phyloP scores from a whole-genome alignment of 2,797 vertebrate genomes.

The Cuculus canorus region DNA sequence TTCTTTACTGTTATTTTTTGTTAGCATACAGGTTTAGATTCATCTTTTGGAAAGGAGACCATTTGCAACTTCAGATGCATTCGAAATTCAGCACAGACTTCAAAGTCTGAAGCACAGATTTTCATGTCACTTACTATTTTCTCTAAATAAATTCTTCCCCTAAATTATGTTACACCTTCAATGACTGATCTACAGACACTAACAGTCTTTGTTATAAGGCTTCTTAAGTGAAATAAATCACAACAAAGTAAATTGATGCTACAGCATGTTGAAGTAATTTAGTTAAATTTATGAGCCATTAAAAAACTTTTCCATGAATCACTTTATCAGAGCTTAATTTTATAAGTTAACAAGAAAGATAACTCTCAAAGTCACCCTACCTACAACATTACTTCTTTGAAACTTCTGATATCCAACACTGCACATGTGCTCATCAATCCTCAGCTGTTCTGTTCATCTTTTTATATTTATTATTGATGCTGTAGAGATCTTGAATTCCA shows the following conservation, averaged over 20 bases:
- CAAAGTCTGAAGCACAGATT: neutral
- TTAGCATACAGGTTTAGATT: neutral
- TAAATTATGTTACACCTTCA: neutral
- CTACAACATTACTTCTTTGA: neutral
- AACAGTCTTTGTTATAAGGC: neutral
- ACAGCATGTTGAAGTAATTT: neutral
- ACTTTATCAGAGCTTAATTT: neutral
- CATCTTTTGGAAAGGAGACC: neutral
- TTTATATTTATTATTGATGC: neutral
- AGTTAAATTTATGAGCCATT: neutral
- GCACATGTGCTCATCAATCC: neutral
- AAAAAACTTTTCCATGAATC: neutral
- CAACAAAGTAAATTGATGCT: neutral
- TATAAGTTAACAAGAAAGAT: neutral
- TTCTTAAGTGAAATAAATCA: neutral
- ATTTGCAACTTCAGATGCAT: neutral
- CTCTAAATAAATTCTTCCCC: neutral
- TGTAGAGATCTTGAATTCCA: neutral
- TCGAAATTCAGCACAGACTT: neutral
- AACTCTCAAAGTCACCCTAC: neutral
- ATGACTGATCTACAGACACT: neutral
- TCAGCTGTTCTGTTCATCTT: neutral
- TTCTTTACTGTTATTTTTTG: neutral
- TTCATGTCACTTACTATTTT: neutral
- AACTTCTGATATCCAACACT: neutral